Base-by-base conservation (phyloP, 2,888 invertebrate species). In the Temnothorax unifasciatus region DNA sequence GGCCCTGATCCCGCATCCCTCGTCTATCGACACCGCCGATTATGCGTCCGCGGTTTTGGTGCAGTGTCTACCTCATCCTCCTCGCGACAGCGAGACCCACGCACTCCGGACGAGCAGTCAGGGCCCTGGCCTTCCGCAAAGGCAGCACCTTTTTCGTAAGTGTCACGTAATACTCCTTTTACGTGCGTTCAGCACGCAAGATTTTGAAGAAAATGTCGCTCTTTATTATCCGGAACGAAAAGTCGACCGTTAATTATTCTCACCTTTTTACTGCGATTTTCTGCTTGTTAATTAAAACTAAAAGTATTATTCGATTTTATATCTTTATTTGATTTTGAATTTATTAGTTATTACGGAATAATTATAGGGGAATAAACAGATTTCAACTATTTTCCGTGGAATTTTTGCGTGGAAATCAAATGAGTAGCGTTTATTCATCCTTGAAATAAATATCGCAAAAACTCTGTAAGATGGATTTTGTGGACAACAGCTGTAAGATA, bases 81-180 rank as follows among this genome's bases (percentile, higher is more conserved):
- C 76, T 91, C 84, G 86, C 77, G 54, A 71, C 83, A 74, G 81
- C 69, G 75, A 73, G 84, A 13, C 66, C 66, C 59, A 82, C 86
- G 84, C 88, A 91, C 44, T 83, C 81, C 57, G 75, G 83, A 47
- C 90, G 92, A 76, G 83, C 85, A 79, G 93, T 90, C 82, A 93
- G 95, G 84, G 87, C 89, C 59, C 85, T 94, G 81, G 92, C 93
- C 41, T 95, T 95, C 69, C 91, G 88, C 41, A 93, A 94, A 86
- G 94, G 94, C 74, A 93, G 93, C 91, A 91, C 92, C 57, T 94
- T 93, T 87, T 95, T 94, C 88, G 95, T 95, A 88, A 95, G 95
- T 95, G 92, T 82, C 66, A 38, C 8, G 1, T 21, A 41, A 29
- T 9, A 76, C 9, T 47, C 1, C 50, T 15, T 0, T 52, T 21